phyloP scores from a whole-genome alignment of 64 coral and sea anemone species.

The Anthopleura sola region DNA sequence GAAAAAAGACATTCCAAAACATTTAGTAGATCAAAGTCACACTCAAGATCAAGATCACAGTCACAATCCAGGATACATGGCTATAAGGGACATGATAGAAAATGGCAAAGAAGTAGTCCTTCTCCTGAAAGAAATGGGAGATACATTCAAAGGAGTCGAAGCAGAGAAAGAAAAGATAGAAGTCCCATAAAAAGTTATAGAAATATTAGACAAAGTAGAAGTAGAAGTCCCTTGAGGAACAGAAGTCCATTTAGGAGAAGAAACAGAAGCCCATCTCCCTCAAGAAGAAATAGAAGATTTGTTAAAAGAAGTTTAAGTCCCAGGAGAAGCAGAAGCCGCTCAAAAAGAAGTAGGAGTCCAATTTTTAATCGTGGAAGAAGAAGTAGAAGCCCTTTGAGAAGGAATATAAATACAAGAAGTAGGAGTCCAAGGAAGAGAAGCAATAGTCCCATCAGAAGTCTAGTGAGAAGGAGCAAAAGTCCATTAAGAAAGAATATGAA shows the following conservation, averaged over 20 bases:
- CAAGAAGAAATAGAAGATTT: background rate
- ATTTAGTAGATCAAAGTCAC: background rate
- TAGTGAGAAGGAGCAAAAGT: no score
- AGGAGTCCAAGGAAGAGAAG: background rate
- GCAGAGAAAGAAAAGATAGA: background rate
- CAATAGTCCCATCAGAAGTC: background rate
- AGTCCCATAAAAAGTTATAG: background rate
- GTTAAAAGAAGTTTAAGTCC: background rate
- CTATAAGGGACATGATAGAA: background rate
- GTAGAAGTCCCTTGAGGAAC: conserved; percentile 8
- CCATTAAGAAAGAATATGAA: background rate
- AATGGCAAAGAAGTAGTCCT: background rate
- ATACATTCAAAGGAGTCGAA: background rate
- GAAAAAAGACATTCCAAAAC: background rate
- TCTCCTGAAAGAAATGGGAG: background rate
- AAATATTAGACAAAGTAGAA: background rate
- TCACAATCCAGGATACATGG: background rate
- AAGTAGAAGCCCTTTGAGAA: background rate
- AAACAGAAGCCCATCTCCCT: background rate
- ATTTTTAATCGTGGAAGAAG: background rate
- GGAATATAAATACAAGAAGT: background rate
- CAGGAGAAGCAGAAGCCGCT: background rate
- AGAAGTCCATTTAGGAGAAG: background rate
- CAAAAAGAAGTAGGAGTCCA: conserved; percentile 11
- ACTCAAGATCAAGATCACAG: background rate